Base-by-base conservation (phyloP, 2,113 vertebrate species). In the Eulemur macaco region DNA sequence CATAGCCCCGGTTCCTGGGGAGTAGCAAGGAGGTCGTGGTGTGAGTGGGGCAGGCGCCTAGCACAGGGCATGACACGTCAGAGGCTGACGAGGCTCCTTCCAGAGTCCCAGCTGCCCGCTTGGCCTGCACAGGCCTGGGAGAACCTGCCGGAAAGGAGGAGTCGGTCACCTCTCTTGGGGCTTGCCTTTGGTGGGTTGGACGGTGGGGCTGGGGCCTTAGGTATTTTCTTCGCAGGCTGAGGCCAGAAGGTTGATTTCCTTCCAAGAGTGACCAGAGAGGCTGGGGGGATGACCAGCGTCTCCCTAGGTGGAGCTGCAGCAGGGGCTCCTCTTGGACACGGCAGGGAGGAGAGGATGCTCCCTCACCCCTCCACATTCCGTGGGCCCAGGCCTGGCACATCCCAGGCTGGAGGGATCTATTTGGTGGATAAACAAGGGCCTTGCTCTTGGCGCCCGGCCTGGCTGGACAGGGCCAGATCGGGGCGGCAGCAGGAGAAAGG, bases 391-490 rank as follows among this genome's bases (percentile, higher is more conserved):
- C 25, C 15, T 58, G 77, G 77, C 20, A 3, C 27, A 27, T 27
- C 34, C 4, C 50, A 77, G 37, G 37, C 83, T 85, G 50, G 74
- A 42, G 37, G 80, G 15, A 18, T 39, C 34, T n/a, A 27, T 8
- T 18, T 47, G 39, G 60, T 25, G 50, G 39, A 42, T 83, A 34
- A 42, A 45, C 21, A 1, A 37, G 86, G 77, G 37, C 80, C 69
- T 87, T 87, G 74, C 13, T 83, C 69, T 92, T 56, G 91, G 83
- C 91, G 52, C 54, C n/a, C 5, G 4, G 58, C 37, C 71, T 58
- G 68, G 83, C 71, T 64, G 47, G 66, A 39, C 77, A 9, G 64
- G 42, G 89, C 81, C 47, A 31, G 50, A 50, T 8, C 42, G 34
- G 56, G 80, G 74, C 69, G 29, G 45, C 45, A 25, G 12, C 13